phyloP scores from a whole-genome alignment of 2,113 vertebrate genomes.

The Gadus macrocephalus region DNA sequence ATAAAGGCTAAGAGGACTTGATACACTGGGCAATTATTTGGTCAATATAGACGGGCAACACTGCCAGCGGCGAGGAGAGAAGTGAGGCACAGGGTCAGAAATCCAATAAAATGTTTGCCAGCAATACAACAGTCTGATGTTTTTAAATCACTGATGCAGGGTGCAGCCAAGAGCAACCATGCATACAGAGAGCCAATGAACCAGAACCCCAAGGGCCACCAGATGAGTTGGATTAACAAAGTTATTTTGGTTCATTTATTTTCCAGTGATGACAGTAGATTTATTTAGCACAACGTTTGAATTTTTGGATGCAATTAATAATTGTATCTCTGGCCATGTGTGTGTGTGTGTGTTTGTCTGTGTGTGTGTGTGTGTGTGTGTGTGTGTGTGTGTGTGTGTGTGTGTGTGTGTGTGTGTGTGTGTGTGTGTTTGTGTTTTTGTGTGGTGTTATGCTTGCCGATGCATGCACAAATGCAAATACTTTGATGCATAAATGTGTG shows the following conservation, averaged over 20 bases:
- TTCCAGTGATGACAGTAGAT: background rate
- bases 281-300: background rate
- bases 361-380: slow-evolving; percentile 6
- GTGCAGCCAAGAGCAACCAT: background rate
- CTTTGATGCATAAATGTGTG: background rate
- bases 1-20: slow-evolving; percentile 5
- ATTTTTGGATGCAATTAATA: background rate
- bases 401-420: slow-evolving; percentile 2
- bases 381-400: background rate
- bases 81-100: background rate
- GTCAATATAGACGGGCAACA: background rate
- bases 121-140: background rate
- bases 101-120: background rate
- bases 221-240: background rate
- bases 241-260: background rate
- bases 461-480: background rate
- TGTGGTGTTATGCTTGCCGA: too few relatives aligned
- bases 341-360: background rate
- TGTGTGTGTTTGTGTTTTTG: background rate
- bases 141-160: background rate
- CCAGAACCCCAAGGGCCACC: background rate
- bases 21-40: slow-evolving; percentile 5
- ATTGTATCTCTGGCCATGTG: background rate
- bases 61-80: background rate
- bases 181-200: background rate